Base-by-base conservation (phyloP, 2,888 invertebrate genomes). In the Adineta ricciae region DNA sequence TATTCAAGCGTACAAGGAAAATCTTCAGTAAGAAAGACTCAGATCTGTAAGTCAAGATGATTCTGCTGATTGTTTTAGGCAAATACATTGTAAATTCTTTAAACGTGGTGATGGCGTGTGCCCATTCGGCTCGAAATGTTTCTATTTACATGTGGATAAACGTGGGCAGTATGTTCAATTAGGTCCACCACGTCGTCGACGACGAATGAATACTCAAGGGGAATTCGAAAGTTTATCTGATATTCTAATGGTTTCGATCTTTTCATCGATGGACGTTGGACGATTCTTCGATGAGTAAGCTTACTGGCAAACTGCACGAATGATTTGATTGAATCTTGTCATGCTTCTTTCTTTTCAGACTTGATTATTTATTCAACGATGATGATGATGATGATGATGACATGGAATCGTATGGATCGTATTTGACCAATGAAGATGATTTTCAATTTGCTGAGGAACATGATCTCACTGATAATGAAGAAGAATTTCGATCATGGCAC, bases 51-150 rank as follows among this genome's bases (percentile, higher is more conserved):
- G 14, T 49, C 49, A 14, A 16, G 0, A 11, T 24, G 11, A 41
- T 50, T 27, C 32, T 27, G 2, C 16, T 64, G 27, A 11, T 64
- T 32, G 2, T 0, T 64, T 49, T 78, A 93, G 93, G 88, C 89
- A 91, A 87, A 95, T 95, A 91, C 93, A 93, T 88, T 95, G 95
- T 92, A 94, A 94, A 90, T 95, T 95, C 89, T 95, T 94, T 90
- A 93, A 93, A 88, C 93, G 93, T 90, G 95, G 94, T 3, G 92
- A 92, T 84, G 94, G 94, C n/a, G 93, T 93, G 88, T 95, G 95
- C 91, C 95, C 95, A 3, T 95, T 95, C 90, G 95, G 94, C 85
- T 94, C 94, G 90, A 94, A 94, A 89, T 95, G 95, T 89, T 95
- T 95, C 90, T 95, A 95, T 89, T 92, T 93, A 86, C 95, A 95